Conservation (phyloP, 2,888 invertebrate species). For the Mythimna pallens region DNA sequence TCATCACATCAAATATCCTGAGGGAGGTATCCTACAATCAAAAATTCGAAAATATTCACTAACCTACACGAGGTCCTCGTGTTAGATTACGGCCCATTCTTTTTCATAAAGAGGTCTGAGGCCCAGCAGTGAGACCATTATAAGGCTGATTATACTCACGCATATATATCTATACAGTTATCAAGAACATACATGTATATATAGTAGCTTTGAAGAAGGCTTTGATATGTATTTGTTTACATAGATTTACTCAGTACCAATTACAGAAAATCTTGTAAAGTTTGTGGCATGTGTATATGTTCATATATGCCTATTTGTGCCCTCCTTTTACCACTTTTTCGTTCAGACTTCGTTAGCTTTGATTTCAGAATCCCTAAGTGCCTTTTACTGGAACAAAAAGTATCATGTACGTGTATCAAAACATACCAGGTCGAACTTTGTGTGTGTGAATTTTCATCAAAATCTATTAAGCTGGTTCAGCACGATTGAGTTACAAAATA, state of each 20-base stretch:
- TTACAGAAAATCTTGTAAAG: neutral
- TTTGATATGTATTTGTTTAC: too few species aligned
- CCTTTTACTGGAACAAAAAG: conserved; percentile 10
- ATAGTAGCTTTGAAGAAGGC: too few species aligned
- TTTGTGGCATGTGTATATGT: neutral
- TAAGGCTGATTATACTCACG: too few species aligned
- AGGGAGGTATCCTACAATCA: too few species aligned
- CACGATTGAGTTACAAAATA: conserved; percentile 32
- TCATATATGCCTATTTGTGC: neutral
- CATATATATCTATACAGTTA: too few species aligned
- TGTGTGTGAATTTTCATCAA: conserved; percentile 2
- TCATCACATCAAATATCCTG: too few species aligned
- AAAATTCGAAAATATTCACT: too few species aligned
- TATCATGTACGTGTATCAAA: conserved; percentile 3
- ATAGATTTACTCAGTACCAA: neutral
- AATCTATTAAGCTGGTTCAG: conserved; percentile 15
- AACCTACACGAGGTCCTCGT: too few species aligned
- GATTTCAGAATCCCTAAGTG: conserved; percentile 1
- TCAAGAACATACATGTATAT: too few species aligned
- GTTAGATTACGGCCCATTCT: too few species aligned
- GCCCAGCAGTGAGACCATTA: too few species aligned
- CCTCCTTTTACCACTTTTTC: neutral
- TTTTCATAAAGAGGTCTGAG: too few species aligned
- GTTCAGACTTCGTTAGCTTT: neutral
- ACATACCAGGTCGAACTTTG: neutral